Base-by-base conservation (phyloP, 2,888 invertebrate genomes). In the Dastarcus helophoroides region DNA sequence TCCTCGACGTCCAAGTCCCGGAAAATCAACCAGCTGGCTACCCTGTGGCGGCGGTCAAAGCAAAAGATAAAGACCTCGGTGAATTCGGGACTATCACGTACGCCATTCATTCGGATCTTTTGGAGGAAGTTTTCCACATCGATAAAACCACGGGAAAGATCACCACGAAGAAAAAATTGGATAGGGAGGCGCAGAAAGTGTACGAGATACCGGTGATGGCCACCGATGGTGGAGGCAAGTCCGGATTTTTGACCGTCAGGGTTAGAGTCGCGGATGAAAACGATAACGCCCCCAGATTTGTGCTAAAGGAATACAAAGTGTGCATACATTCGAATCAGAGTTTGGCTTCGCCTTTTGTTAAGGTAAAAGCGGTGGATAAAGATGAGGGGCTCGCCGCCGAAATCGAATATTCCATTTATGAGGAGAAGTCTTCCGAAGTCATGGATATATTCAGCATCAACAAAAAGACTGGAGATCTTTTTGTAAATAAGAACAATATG, bases 191-290 rank as follows among this genome's bases (percentile, higher is more conserved):
- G 19, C 71, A 73, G 43, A 72, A 71, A 29, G 52, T 71, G 10
- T 81, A 79, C 48, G 81, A 80, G 55, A 71, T 93, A 42, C 79
- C 80, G 1, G 70, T 94, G 14, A 71, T 76, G 60, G 93, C 88
- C 6, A 73, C 73, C 16, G 93, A 94, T 63, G 77, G 76, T 22
- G 88, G 86, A 40, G 78, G 88, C 40, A 69, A 77, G 53, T 69
- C 79, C 37, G 79, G 79, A 11, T 80, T 82, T 58, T 69, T 84
- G 23, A 68, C 71, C 16, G 73, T 89, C 39, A 70, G 82, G 57
- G 81, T 94, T 22, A 76, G 76, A 56, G 79, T 94, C 26, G 65
- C 68, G 12, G 91, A 93, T 62, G 71, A 75, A 40, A 89, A 90
- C 62, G 90, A 91, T 57, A 80, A 86, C 59, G 65, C 76, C 29